A percentile compares a stretch with the other conserved stretches of the same genome.
These are phyloP conservation scores for Meloidogyne hapla DNA, from an alignment of 1,140 invertebrate species.

Conservation along the genomic window DNA sequence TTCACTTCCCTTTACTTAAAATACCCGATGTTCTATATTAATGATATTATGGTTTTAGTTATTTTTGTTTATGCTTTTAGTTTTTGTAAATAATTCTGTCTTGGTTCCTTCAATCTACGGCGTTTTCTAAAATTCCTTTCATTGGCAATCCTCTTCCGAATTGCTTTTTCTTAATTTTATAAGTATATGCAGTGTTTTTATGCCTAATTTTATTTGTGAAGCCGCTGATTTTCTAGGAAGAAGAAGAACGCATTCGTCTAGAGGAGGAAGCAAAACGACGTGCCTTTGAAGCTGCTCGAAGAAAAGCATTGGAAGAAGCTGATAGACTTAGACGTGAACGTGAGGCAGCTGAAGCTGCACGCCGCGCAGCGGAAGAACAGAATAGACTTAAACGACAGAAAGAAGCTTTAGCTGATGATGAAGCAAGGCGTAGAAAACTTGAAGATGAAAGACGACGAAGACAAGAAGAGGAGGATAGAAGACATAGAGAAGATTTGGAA, in stretches of 20 bases:
- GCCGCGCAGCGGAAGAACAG: slow-evolving; percentile 47
- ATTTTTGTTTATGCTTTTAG: too few relatives aligned
- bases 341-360: slow-evolving; percentile 57
- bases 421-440: slow-evolving; percentile 36
- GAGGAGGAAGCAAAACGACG: slow-evolving; percentile 62
- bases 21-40: too few relatives aligned
- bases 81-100: too few relatives aligned
- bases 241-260: slow-evolving; percentile 57
- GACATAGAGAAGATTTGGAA: slow-evolving; percentile 40
- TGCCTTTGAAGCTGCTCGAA: slow-evolving; percentile 60
- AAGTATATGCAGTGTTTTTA: slow-evolving; percentile 24
- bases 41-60: too few relatives aligned
- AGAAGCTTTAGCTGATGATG: slow-evolving; percentile 49
- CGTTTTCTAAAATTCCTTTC: not conserved
- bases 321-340: slow-evolving; percentile 58
- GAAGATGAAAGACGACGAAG: slow-evolving; percentile 6
- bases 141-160: not conserved
- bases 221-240: slow-evolving; percentile 55
- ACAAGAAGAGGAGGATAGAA: slow-evolving; percentile 56
- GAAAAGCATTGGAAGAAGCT: slow-evolving; percentile 61
- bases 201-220: slow-evolving; percentile 17
- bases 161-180: not conserved
- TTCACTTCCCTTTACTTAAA: too few relatives aligned
- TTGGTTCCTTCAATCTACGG: too few relatives aligned
- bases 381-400: slow-evolving; percentile 47